phyloP scores from a whole-genome alignment of 1,140 invertebrate genomes.

The Aphis craccivora region DNA sequence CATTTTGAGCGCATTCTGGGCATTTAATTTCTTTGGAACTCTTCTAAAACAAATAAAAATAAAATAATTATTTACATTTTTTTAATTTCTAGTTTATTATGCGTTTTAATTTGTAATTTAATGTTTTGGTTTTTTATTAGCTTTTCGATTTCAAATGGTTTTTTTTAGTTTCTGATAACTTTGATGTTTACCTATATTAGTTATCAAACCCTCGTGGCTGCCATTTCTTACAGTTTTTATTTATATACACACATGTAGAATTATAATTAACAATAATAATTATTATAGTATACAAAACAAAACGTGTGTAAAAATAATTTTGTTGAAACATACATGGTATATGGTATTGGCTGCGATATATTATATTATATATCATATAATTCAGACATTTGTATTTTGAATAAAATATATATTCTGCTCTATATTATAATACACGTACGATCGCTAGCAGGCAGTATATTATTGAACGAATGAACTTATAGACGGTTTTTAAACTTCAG shows the following conservation, averaged over 20 bases:
- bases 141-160: background rate
- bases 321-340: background rate
- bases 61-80: background rate
- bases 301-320: background rate
- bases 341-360: background rate
- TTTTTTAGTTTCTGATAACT: background rate
- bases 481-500: background rate
- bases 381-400: background rate
- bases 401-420: background rate
- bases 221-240: background rate
- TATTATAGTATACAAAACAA: background rate
- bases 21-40: background rate
- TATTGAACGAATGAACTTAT: background rate
- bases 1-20: background rate
- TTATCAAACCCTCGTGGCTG: background rate
- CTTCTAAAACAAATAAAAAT: slow-evolving; percentile 1
- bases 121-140: no score
- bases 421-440: background rate
- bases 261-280: background rate
- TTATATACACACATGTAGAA: background rate
- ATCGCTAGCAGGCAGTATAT: background rate
- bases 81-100: background rate
- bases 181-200: background rate
- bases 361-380: background rate
- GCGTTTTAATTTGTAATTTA: background rate